These are phyloP conservation scores for Cyclopterus lumpus DNA, from an alignment of 2,797 vertebrate genomes.

Conservation along the genomic window DNA sequence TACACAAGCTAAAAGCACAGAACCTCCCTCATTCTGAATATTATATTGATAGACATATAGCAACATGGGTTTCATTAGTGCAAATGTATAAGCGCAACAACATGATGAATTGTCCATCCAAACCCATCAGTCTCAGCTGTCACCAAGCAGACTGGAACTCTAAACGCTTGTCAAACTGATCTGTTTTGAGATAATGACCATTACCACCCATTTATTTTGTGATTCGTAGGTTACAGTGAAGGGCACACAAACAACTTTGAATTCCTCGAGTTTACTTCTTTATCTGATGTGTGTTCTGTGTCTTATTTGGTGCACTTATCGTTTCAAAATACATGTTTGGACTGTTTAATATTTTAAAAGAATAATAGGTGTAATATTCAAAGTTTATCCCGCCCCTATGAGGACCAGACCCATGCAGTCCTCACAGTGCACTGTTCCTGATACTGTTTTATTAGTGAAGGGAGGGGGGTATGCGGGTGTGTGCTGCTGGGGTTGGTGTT, in stretches of 20 bases:
- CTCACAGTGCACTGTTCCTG: slow-evolving; percentile 22
- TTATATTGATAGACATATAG: background rate
- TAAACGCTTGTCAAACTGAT: background rate
- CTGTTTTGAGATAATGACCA: background rate
- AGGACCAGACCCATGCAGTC: slow-evolving; percentile 16
- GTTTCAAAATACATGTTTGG: background rate
- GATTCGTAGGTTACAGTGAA: background rate
- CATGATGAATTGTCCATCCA: background rate
- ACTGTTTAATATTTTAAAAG: slow-evolving; percentile 20
- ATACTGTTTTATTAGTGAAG: slow-evolving; percentile 63
- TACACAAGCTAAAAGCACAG: background rate
- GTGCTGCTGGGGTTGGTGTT: slow-evolving; percentile 38
- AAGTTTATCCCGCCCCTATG: slow-evolving; percentile 6
- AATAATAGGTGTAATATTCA: slow-evolving; percentile 8
- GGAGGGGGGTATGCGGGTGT: slow-evolving; percentile 7
- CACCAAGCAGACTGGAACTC: background rate
- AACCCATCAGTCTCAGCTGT: background rate
- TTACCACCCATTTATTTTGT: background rate
- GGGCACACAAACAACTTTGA: background rate
- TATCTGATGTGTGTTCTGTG: background rate
- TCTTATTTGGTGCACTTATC: background rate
- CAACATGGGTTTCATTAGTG: background rate
- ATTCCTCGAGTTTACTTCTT: background rate
- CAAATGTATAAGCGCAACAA: background rate
- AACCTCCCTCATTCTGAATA: background rate